Evolutionary conservation across 2,888 invertebrate genomes (phyloP).

Genomic region (Zeuzera pyrina): DNA sequence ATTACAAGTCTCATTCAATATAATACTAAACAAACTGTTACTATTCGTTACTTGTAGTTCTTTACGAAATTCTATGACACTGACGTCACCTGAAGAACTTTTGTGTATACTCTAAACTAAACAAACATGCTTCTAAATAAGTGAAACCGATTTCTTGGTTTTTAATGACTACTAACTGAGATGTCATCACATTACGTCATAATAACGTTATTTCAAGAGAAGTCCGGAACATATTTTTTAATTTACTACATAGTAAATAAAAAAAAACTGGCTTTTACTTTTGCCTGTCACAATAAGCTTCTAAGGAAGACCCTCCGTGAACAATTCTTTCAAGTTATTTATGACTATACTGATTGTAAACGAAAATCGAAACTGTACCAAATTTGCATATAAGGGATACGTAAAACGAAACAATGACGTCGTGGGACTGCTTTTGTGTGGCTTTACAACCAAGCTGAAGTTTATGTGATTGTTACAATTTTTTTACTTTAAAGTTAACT

Average conservation of each 20-base stretch:
- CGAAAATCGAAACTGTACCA: conserved; percentile 37
- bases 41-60: too few relatives aligned
- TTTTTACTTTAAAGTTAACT: conserved; percentile 21
- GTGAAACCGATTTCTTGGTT: too few relatives aligned
- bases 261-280: conserved; percentile 19
- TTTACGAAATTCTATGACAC: too few relatives aligned
- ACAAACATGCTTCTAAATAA: too few relatives aligned
- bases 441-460: conserved; percentile 24
- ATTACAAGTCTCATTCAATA: too few relatives aligned
- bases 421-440: conserved; percentile 13
- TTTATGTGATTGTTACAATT: conserved; percentile 22
- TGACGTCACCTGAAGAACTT: too few relatives aligned
- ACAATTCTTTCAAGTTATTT: conserved; percentile 32
- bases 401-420: conserved; percentile 17
- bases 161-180: too few relatives aligned
- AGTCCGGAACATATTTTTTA: conserved; percentile 5
- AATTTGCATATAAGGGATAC: conserved; percentile 54
- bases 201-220: conserved; percentile 7
- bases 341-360: conserved; percentile 35
- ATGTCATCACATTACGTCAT: conserved; percentile 4
- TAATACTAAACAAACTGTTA: too few relatives aligned
- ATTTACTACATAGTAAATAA: conserved; percentile 12
- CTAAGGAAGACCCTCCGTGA: conserved; percentile 20
- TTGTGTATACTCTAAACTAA: too few relatives aligned
- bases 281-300: conserved; percentile 20